These are phyloP conservation scores for Hipposideros larvatus DNA, from an alignment of 2,797 vertebrate species.

Conservation along the genomic window DNA sequence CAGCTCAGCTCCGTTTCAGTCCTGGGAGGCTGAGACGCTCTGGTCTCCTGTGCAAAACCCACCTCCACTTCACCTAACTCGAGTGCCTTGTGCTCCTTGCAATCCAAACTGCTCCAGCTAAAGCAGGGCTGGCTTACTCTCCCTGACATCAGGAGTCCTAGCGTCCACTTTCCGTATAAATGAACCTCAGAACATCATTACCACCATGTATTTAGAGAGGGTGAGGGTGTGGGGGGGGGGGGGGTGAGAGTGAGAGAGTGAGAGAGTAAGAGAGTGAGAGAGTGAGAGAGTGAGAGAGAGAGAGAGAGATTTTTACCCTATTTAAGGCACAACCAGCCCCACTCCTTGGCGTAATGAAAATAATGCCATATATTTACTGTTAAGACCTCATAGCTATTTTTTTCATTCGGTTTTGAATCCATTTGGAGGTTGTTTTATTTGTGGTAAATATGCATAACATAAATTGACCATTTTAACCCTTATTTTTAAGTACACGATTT, in stretches of 20 bases:
- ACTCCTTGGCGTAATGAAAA: neutral
- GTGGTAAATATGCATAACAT: neutral
- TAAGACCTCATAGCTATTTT: neutral
- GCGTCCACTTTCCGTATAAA: neutral
- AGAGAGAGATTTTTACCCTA: neutral
- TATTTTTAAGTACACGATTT: neutral
- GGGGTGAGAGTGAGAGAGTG: rapidly evolving
- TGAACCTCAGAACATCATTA: neutral
- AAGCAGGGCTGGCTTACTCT: neutral
- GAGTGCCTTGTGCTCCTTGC: neutral
- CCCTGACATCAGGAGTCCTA: neutral
- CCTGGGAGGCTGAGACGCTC: neutral
- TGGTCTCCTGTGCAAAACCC: neutral
- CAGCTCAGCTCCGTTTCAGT: neutral
- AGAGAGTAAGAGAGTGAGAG: neutral
- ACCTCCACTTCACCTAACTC: neutral
- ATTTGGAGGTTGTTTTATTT: neutral
- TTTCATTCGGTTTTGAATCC: neutral
- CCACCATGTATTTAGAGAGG: neutral
- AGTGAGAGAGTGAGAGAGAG: rapidly evolving
- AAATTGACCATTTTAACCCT: neutral
- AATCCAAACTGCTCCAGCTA: neutral
- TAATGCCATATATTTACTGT: neutral
- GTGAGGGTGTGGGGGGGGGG: neutral
- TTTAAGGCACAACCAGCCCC: neutral